Evolutionary conservation across 2,888 invertebrate genomes (phyloP).

Genomic region (Apamea crenata): DNA sequence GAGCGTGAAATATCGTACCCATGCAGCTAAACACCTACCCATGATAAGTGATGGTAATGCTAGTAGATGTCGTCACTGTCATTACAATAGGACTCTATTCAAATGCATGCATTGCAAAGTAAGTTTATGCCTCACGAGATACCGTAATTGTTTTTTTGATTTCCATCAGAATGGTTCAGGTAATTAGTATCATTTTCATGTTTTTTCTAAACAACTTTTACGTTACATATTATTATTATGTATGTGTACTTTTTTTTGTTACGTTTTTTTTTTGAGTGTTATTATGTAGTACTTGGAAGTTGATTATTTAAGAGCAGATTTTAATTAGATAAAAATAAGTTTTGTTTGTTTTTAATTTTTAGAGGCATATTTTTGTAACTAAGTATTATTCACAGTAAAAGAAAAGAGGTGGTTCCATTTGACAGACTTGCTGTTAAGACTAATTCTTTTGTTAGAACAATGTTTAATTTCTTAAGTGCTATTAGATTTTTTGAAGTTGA

Average conservation of each 20-base stretch:
- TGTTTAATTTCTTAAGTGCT: no score
- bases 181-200: slow-evolving; percentile 4
- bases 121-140: no score
- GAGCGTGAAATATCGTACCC: neutral
- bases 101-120: no score
- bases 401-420: no score
- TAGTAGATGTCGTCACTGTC: neutral
- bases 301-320: no score
- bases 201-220: neutral
- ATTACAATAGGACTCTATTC: no score
- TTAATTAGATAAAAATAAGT: no score
- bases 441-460: no score
- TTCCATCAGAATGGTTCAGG: slow-evolving; percentile 3
- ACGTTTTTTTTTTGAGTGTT: neutral
- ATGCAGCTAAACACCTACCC: slow-evolving; percentile 5
- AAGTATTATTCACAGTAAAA: no score
- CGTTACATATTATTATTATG: neutral
- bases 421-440: no score
- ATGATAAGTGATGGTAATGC: slow-evolving; percentile 11
- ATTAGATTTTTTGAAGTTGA: neutral
- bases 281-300: neutral
- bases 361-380: no score
- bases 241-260: neutral
- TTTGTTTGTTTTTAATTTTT: no score
- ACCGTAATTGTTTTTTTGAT: slow-evolving; percentile 8